Conservation (phyloP, 2,888 invertebrate species). For the Dynastes grantii region DNA sequence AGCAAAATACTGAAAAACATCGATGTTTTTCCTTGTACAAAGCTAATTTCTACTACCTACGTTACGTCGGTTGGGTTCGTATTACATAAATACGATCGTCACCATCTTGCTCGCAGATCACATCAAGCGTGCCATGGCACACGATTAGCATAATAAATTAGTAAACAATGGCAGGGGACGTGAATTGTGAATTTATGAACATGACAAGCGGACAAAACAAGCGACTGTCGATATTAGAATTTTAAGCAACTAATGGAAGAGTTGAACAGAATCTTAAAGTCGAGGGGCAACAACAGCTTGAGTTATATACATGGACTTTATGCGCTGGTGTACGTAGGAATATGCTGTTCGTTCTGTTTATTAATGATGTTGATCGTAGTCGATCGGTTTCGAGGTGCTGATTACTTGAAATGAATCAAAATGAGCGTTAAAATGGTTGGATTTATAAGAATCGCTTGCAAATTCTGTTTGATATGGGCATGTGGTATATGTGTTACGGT, state of each 20-base stretch:
- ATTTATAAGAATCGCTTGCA: no score
- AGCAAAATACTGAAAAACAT: not conserved
- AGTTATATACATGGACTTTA: not conserved
- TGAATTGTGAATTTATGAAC: conserved; percentile 37
- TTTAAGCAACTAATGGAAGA: conserved; percentile 11
- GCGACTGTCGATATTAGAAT: conserved; percentile 22
- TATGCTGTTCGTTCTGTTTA: not conserved
- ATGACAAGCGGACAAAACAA: conserved; percentile 32
- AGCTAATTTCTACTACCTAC: not conserved
- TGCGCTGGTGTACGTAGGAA: not conserved
- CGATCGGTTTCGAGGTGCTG: not conserved
- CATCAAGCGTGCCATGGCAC: conserved; percentile 23
- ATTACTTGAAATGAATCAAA: not conserved
- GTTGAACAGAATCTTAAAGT: conserved; percentile 7
- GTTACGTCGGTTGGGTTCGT: not conserved
- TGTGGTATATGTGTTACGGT: no score
- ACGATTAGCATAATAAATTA: conserved; percentile 39
- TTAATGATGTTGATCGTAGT: no score
- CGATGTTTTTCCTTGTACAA: conserved; percentile 6
- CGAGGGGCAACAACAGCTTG: not conserved
- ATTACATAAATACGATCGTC: conserved; percentile 20
- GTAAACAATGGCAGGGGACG: conserved; percentile 34
- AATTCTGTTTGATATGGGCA: no score
- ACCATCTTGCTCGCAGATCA: conserved; percentile 3
- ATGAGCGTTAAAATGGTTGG: not conserved